Evolutionary conservation across 35 echinoderm and acorn worm species (phyloP).

Genomic region (Patiria miniata): DNA sequence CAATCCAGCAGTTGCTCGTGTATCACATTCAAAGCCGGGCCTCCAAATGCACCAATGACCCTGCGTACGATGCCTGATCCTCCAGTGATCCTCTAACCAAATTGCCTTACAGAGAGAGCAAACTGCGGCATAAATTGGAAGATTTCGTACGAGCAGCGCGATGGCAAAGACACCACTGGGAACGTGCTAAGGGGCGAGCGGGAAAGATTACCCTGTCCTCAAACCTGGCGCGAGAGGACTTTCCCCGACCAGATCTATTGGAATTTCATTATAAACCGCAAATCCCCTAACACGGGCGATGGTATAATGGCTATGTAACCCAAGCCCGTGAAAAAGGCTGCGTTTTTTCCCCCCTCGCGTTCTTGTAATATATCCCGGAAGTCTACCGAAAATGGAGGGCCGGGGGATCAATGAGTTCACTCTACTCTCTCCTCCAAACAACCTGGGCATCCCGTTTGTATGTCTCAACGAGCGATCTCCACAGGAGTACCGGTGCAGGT

Average conservation of each 20-base stretch:
- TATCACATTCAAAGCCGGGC: no score
- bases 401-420: constrained; percentile 17
- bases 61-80: constrained; percentile 3
- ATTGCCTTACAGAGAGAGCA: constrained; percentile 9
- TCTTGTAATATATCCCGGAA: constrained; percentile 21
- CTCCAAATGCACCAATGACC: no score
- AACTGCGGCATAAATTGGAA: neutral
- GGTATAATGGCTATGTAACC: constrained; percentile 25
- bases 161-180: neutral
- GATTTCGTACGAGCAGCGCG: neutral
- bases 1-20: neutral
- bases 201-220: neutral
- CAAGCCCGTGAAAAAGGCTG: neutral
- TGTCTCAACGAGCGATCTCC: constrained; percentile 8
- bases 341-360: no score
- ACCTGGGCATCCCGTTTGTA: neutral
- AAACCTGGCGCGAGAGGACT: neutral
- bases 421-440: neutral
- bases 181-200: neutral
- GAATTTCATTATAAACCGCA: constrained; percentile 4
- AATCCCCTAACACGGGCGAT: constrained; percentile 11
- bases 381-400: constrained; percentile 9
- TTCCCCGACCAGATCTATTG: neutral
- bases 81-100: constrained; percentile 2
- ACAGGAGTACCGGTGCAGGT: neutral